Percentiles rank a stretch among this genome's conserved stretches.
Conservation (phyloP, 37 sponge, comb jelly and placozoan genomes). For the Dysidea cf. avara region DNA sequence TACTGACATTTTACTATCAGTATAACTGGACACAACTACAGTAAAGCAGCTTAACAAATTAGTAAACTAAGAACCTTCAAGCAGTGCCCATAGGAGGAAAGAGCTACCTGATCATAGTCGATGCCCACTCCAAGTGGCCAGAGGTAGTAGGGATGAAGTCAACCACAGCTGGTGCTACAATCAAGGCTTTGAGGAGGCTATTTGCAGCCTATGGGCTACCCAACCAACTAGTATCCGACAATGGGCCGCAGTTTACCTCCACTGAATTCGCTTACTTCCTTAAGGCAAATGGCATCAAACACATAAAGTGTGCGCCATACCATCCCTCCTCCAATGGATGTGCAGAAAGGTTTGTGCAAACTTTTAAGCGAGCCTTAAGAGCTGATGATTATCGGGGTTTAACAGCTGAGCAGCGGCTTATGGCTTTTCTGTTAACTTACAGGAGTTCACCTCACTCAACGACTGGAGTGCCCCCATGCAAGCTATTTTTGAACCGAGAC, state of each 20-base stretch:
- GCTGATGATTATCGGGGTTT: neutral
- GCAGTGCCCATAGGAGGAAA: neutral
- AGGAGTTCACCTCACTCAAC: neutral
- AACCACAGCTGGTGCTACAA: constrained; percentile 20
- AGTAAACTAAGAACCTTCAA: too few relatives aligned
- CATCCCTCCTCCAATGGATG: constrained; percentile 30
- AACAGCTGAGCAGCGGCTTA: too few relatives aligned
- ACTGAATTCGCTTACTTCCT: constrained; percentile 24
- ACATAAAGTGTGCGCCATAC: constrained; percentile 21
- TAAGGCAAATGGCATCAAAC: constrained; percentile 11
- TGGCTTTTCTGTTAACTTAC: neutral
- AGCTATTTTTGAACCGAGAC: neutral
- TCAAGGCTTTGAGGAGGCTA: constrained; percentile 10
- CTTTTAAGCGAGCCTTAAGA: constrained; percentile 7
- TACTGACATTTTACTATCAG: too few relatives aligned
- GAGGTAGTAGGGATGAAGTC: neutral
- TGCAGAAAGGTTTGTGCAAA: constrained; percentile 36
- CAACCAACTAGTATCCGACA: constrained; percentile 30
- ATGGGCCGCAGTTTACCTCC: constrained; percentile 18
- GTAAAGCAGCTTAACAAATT: too few relatives aligned
- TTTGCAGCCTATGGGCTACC: constrained; percentile 36
- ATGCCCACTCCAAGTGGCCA: constrained; percentile 37
- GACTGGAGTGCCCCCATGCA: neutral
- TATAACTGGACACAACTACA: too few relatives aligned
- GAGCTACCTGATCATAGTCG: constrained; percentile 20